phyloP scores from a whole-genome alignment of 2,797 vertebrate species.

The Podargus strigoides region DNA sequence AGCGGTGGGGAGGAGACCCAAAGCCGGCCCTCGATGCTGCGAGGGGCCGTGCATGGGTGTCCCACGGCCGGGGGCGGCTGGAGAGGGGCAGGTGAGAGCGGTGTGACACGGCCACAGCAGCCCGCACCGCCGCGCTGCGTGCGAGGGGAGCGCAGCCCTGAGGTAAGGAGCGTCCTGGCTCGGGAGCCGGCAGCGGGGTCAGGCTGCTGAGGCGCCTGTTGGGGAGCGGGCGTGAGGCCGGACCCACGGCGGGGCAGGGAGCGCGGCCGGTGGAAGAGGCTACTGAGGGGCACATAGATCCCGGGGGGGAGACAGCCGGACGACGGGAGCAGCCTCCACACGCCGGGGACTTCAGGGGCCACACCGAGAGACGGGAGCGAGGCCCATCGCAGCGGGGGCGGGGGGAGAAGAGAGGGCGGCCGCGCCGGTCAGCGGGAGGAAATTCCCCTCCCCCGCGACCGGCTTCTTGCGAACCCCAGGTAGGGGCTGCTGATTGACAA shows the following conservation, averaged over 20 bases:
- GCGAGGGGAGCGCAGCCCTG: neutral
- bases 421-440: fast-evolving
- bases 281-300: neutral
- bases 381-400: fast-evolving
- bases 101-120: too few relatives aligned
- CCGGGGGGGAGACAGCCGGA: too few relatives aligned
- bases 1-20: fast-evolving
- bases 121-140: neutral
- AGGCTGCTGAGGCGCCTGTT: neutral
- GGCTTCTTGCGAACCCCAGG: neutral
- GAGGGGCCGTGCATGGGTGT: fast-evolving
- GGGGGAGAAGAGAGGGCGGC: fast-evolving
- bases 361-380: fast-evolving
- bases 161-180: neutral
- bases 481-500: neutral
- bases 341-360: fast-evolving
- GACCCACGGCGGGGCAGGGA: too few relatives aligned
- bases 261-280: neutral
- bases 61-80: neutral
- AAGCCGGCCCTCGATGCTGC: fast-evolving
- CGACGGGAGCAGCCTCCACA: neutral
- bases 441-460: fast-evolving
- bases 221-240: neutral
- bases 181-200: neutral
- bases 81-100: too few relatives aligned